Base-by-base conservation (phyloP, 2,797 vertebrate genomes). In the Sorex maritimensis region DNA sequence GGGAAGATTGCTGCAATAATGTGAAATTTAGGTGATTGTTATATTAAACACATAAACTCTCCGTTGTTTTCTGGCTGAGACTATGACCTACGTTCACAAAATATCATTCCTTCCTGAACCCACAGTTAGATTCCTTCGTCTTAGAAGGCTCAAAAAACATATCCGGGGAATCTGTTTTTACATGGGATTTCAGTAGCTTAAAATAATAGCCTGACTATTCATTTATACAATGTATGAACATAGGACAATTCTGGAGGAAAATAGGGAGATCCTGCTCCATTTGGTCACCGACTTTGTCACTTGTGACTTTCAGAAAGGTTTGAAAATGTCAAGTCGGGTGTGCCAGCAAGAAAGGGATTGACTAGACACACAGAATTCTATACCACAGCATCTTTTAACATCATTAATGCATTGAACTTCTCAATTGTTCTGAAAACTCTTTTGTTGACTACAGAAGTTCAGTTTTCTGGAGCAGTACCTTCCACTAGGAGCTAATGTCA, bases 361-460 rank as follows among this genome's bases (percentile, higher is more conserved):
- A 23, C 4, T 12, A 46, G 77, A 65, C 28, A 86, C 44, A 49
- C 0, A 55, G 15, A 83, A 30, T 41, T 61, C 9, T 67, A 23
- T 2, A 28, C 44, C 23, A 34, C 1, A 23, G 26, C 26, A 12
- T 23, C 38, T 41, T 58, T 65, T 58, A 80, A 34, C 6, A 46
- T 24, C 17, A 58, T 21, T 77, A 74, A 55, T 34, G 49, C 5
- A n/a, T 30, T 49, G 67, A 34, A 17, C 23, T 86, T 88, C 0
- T 30, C 49, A 72, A 79, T 86, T 81, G 61, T 69, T 75, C 80
- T 65, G 34, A 75, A 87, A 91, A 91, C 17, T 74, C 61, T 88
- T 69, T 78, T 21, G 9, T 84, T 77, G 91, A 75, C 30, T 63
- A 71, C 0, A 72, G 28, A 81, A 63, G 58, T 81, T 92, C 23